Percentiles rank a stretch among this genome's conserved stretches.
Evolutionary conservation across 2,797 vertebrate species (phyloP).

Genomic region (Nannoperca australis): DNA sequence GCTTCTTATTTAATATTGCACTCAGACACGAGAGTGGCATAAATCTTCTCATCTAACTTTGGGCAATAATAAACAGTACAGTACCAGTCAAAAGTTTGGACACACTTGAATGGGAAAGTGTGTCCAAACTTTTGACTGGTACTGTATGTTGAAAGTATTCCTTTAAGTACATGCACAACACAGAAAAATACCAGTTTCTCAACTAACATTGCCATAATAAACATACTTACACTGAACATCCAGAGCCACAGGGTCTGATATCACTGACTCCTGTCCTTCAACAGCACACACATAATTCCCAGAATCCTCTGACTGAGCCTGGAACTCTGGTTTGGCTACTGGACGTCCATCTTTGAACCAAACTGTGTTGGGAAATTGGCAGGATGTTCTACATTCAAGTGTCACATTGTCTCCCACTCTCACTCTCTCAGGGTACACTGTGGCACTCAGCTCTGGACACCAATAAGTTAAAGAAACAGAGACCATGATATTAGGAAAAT

Average conservation of each 20-base stretch:
- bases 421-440: constrained; percentile 23
- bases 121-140: too few species aligned
- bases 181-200: background rate
- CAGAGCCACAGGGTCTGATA: constrained; percentile 44
- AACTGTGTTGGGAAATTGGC: background rate
- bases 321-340: constrained; percentile 25
- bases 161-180: background rate
- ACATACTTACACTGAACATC: constrained; percentile 58
- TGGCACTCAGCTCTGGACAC: constrained; percentile 38
- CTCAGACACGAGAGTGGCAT: background rate
- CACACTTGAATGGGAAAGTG: too few species aligned
- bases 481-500: background rate
- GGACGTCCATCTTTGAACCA: constrained; percentile 61
- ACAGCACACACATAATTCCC: constrained; percentile 52
- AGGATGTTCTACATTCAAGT: constrained; percentile 44
- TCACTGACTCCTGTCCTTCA: constrained; percentile 27
- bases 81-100: too few species aligned
- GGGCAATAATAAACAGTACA: background rate
- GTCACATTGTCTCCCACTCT: constrained; percentile 42
- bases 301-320: constrained; percentile 39
- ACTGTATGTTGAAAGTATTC: background rate
- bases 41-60: background rate
- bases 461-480: constrained; percentile 1
- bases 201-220: background rate
- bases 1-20: background rate